These are phyloP conservation scores for Bujurquina vittata DNA, from an alignment of 2,113 vertebrate species.

Conservation along the genomic window DNA sequence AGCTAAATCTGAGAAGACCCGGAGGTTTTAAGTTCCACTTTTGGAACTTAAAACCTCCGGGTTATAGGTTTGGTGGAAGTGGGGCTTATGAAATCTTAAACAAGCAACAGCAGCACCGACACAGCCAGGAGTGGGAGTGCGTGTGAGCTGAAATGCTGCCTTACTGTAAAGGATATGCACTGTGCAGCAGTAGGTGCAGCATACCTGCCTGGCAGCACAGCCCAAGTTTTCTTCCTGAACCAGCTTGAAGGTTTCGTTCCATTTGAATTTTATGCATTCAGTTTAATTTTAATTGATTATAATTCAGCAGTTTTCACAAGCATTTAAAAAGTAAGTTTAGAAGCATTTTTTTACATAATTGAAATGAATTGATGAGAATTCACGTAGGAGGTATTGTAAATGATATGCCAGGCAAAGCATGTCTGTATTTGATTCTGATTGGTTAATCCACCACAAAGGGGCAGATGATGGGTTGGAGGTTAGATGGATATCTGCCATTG, in stretches of 20 bases:
- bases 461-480: slow-evolving; percentile 26
- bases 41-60: not conserved
- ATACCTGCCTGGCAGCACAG: not conserved
- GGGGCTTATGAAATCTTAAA: slow-evolving; percentile 45
- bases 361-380: slow-evolving; percentile 39
- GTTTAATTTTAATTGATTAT: slow-evolving; percentile 33
- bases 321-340: slow-evolving; percentile 27
- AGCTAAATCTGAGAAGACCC: not conserved
- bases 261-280: slow-evolving; percentile 24
- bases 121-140: not conserved
- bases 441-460: slow-evolving; percentile 38
- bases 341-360: slow-evolving; percentile 34
- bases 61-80: slow-evolving; percentile 18
- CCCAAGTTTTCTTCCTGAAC: not conserved
- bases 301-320: slow-evolving; percentile 17
- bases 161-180: not conserved
- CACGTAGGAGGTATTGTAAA: not conserved
- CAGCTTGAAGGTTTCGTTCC: slow-evolving; percentile 1
- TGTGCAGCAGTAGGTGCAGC: not conserved
- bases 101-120: slow-evolving; percentile 1
- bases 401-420: slow-evolving; percentile 22
- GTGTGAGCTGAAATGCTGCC: slow-evolving; percentile 7
- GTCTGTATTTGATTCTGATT: slow-evolving; percentile 41
- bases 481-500: slow-evolving; percentile 43
- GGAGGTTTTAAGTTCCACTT: not conserved